Percentiles rank a stretch among this genome's conserved stretches.
phyloP scores from a whole-genome alignment of 2,797 vertebrate genomes.

The Propithecus deckenii region DNA sequence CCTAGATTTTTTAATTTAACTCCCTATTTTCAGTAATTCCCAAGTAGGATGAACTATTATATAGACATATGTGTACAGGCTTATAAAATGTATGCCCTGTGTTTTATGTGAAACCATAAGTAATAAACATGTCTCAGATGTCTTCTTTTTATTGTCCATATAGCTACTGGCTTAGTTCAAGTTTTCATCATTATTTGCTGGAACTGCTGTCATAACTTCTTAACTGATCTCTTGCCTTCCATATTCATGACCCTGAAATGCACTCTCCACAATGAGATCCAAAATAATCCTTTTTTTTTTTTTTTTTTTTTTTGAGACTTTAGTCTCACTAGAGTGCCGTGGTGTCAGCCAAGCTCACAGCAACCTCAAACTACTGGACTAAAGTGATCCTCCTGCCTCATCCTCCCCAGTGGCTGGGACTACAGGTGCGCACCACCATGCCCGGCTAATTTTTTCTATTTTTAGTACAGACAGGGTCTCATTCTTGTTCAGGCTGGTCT shows the following conservation, averaged over 20 bases:
- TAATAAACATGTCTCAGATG: neutral
- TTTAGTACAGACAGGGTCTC: too few relatives aligned
- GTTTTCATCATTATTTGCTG: neutral
- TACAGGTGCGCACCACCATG: too few relatives aligned
- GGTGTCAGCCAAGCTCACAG: too few relatives aligned
- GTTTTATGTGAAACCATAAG: slow-evolving; percentile 36
- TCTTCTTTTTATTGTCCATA: neutral
- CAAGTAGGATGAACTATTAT: neutral
- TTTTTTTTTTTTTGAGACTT: too few relatives aligned
- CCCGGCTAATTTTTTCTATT: too few relatives aligned
- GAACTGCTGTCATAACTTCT: neutral
- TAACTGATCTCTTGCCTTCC: neutral
- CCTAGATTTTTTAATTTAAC: neutral
- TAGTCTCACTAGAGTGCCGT: neutral
- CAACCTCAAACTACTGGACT: too few relatives aligned
- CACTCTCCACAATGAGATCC: neutral
- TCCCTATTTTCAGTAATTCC: neutral
- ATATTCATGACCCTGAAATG: neutral
- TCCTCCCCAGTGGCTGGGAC: too few relatives aligned
- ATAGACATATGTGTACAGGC: neutral
- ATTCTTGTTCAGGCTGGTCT: too few relatives aligned
- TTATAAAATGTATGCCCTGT: neutral
- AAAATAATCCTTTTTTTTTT: neutral
- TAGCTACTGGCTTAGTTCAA: neutral
- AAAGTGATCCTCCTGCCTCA: too few relatives aligned